Base-by-base conservation (phyloP, 2,888 invertebrate genomes). In the Philereme transversata region DNA sequence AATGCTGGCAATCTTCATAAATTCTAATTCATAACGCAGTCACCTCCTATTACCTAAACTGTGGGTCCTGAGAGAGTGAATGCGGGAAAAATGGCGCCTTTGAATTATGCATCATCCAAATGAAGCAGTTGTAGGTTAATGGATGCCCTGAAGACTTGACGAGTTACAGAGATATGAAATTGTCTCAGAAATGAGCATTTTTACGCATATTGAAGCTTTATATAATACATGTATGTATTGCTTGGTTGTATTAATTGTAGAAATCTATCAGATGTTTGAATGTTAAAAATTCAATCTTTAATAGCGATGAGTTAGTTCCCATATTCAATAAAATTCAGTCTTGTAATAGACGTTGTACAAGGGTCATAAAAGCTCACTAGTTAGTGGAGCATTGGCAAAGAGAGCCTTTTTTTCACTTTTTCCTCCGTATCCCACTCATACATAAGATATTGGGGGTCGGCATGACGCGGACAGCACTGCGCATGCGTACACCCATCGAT, bases 401-500 rank as follows among this genome's bases (percentile, higher is more conserved):
- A 69, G 66, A 71, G 73, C 74, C 68, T 77, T 85, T 73, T n/a
- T 84, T 84, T 83, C 83, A 84, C 82, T 85, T 84, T 78, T 87
- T 84, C 81, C 82, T 76, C 77, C 68, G 79, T 80, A 79, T 81
- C 79, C 79, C 80, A 77, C 81, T 86, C 89, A 90, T 90, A 90
- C 89, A 91, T 90, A 90, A 91, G 90, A 89, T 87, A 90, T 90
- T 78, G 84, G 81, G 84, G 82, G 81, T 79, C 74, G 79, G 77
- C 74, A 76, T 83, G 85, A 82, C 84, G 87, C 82, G 80, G 76
- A 69, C 72, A 70, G 79, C 59, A 83, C 57, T 72, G 78, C 77
- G 81, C 86, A 80, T 87, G 92, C 92, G 92, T 88, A 85, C 71
- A 75, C 43, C 84, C 77, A 91, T 90, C 90, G 91, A 92, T 90